These are phyloP conservation scores for Caenorhabditis tropicalis DNA, from an alignment of 1,140 invertebrate genomes.

Conservation along the genomic window DNA sequence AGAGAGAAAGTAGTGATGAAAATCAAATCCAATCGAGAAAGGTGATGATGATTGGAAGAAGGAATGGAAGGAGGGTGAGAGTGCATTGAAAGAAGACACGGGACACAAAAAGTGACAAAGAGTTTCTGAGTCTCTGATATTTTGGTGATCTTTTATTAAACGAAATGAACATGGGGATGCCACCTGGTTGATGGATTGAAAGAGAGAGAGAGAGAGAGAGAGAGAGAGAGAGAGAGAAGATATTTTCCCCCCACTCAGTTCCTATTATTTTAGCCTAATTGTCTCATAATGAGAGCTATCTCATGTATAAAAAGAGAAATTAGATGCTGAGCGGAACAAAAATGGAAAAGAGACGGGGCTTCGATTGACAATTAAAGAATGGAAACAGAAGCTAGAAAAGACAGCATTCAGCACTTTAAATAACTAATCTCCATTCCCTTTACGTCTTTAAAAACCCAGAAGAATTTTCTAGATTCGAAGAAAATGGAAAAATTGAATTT, in stretches of 20 bases:
- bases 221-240: no score
- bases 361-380: neutral
- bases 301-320: no score
- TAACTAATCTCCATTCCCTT: neutral
- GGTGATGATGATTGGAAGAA: neutral
- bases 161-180: neutral
- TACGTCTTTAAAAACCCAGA: no score
- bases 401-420: neutral
- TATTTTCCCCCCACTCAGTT: neutral
- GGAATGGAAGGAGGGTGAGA: neutral
- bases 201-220: no score
- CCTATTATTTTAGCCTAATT: neutral
- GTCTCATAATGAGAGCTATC: neutral
- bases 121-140: neutral
- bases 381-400: neutral
- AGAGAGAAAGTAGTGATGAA: neutral
- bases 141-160: neutral
- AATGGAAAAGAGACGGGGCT: neutral
- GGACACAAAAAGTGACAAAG: slow-evolving; percentile 1
- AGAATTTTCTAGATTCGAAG: no score
- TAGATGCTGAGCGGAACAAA: neutral
- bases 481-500: no score
- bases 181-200: slow-evolving; percentile 18
- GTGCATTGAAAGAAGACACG: neutral
- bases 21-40: slow-evolving; percentile 23